A percentile compares a stretch with the other conserved stretches of the same genome.
phyloP scores from a whole-genome alignment of 2,888 invertebrate genomes.

The Gari tellinella region DNA sequence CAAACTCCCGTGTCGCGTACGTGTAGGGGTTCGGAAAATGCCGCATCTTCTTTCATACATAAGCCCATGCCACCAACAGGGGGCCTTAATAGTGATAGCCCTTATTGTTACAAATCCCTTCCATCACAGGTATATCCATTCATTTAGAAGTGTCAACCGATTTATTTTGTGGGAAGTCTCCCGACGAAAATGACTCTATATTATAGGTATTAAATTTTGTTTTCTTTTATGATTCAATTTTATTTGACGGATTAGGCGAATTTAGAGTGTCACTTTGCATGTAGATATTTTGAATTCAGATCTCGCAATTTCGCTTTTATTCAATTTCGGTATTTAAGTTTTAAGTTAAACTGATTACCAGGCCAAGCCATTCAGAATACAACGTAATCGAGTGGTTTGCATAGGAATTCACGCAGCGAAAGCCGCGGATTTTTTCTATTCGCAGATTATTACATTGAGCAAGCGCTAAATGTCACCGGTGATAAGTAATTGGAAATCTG shows the following conservation, averaged over 20 bases:
- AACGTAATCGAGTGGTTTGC: no score
- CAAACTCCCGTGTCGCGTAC: constrained; percentile 29
- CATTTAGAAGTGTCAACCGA: constrained; percentile 42
- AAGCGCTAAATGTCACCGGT: no score
- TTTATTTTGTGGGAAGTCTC: constrained; percentile 39
- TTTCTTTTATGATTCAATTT: constrained; percentile 50
- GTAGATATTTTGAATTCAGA: constrained; percentile 37
- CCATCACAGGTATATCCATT: constrained; percentile 29
- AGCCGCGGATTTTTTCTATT: no score
- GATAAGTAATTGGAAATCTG: no score
- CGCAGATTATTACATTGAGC: no score
- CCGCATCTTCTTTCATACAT: constrained; percentile 43
- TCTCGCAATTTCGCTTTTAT: constrained; percentile 34
- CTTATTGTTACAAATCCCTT: constrained; percentile 26
- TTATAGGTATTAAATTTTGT: constrained; percentile 54
- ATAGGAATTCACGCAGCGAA: no score
- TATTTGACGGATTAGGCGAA: constrained; percentile 49
- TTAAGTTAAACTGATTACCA: constrained; percentile 35
- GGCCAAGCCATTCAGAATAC: background rate
- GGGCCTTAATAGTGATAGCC: constrained; percentile 28
- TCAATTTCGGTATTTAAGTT: constrained; percentile 36
- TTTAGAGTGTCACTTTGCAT: constrained; percentile 33
- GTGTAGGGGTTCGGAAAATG: constrained; percentile 23
- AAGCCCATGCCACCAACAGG: constrained; percentile 36
- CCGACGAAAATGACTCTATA: constrained; percentile 32